Evolutionary conservation across 2,113 vertebrate species (phyloP), one percentile per base, ranked within the genome.

Genomic region (Anoplopoma fimbria): DNA sequence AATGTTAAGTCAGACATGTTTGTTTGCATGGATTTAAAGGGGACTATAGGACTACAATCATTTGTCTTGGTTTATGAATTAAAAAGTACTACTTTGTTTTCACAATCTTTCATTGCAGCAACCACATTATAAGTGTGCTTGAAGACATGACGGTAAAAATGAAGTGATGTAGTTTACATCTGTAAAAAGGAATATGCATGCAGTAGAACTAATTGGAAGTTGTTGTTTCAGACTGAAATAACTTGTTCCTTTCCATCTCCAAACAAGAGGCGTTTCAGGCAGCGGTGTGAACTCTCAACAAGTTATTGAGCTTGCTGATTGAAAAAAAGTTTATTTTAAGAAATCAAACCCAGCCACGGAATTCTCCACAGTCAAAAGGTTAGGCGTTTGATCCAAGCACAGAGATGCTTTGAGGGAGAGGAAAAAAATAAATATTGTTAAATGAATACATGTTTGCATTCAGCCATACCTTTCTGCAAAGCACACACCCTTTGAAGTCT

Each of bases 361-460:
- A 92, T 93, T 93, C 86, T 93, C 64, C 55, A 49, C 42, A 89
- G 92, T 94, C 92, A 83, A 89, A 93, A 91, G 93, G 95, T 95
- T 93, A 94, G 84, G 83, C 92, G 93, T 93, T 92, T 94, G 91
- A 96, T 94, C 90, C 75, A 0, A 80, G 80, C 88, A 87, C 88
- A 91, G 87, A 93, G 87, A 92, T 88, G 86, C 87, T 94, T 92
- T 93, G 88, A 92, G 84, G 76, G 79, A 33, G 49, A n/a, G 49
- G 8, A 70, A 58, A 91, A 82, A 89, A 90, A 81, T n/a, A 92
- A 80, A 92, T 79, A 83, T 90, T 91, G 87, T 92, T 87, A 88
- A 95, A 93, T 90, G 88, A 95, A 93, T 93, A 91, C 88, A 82
- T 92, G 94, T 93, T 95, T 94, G 91, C 82, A 27, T 93, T 95